Base-by-base conservation (phyloP, 2,888 invertebrate species). In the Augiades crinisus region DNA sequence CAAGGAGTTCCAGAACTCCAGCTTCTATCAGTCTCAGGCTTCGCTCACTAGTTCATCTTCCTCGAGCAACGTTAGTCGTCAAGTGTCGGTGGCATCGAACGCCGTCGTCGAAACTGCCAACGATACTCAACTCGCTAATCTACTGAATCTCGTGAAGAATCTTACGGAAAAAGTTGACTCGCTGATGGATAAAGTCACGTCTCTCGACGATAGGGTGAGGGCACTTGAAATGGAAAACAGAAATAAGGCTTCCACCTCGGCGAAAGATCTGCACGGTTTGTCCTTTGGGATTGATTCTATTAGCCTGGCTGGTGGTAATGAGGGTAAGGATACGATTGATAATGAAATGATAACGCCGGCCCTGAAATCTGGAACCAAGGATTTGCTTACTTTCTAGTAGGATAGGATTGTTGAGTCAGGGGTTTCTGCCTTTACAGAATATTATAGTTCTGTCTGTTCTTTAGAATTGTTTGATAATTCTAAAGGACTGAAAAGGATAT, bases 1-100 rank as follows among this genome's bases (percentile, higher is more conserved):
- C 12, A 60, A 56, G 3, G 60, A 65, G 31, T 86, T 84, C 17
- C 77, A 72, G 49, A 64, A 63, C 5, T 71, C 78, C 0, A 76
- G 78, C 1, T 79, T 84, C 27, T 84, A 78, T 47, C 58, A 64
- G 7, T 13, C 19, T 38, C 41, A 46, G 34, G 49, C 27, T 8
- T 30, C 31, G 10, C 7, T 27, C 12, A 13, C 22, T 3, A 30
- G 10, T 14, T 5, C 17, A 5, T 31, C 46, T 1, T 7, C 10
- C 1, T 8, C 54, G 1, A 34, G 37, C 0, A 36, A 2, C n/a
- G 10, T 5, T 12, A 53, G 41, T 21, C 37, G 49, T 27, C 24
- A 45, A 8, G 41, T 24, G 0, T 52, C 36, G 0, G 19, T 50
- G 0, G 19, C 12, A 1, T 47, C 30, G 2, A 10, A n/a, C 21